These are phyloP conservation scores for Halictus ligatus DNA, from an alignment of 2,888 invertebrate species.

Conservation along the genomic window DNA sequence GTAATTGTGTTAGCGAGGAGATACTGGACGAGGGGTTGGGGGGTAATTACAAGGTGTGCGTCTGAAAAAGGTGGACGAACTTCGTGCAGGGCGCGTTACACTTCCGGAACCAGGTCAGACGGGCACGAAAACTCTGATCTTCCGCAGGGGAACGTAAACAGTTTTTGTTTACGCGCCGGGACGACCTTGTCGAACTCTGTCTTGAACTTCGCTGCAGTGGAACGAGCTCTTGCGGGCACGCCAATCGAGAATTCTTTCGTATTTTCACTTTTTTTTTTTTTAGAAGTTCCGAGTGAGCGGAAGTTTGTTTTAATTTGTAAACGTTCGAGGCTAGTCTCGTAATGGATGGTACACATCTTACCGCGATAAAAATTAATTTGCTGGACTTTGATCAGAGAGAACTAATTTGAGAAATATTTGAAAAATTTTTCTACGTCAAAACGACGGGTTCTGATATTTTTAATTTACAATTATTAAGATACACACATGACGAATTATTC, in stretches of 20 bases:
- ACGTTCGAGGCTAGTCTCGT: neutral
- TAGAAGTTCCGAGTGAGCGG: neutral
- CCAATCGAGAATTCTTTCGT: neutral
- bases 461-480: too few species aligned
- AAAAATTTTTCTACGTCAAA: too few species aligned
- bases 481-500: too few species aligned
- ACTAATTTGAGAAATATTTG: too few species aligned
- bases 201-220: neutral
- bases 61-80: conserved; percentile 3
- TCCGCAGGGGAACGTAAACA: neutral
- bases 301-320: neutral
- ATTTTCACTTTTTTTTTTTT: neutral
- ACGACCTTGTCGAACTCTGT: conserved; percentile 4
- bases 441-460: too few species aligned
- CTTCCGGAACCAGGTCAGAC: conserved; percentile 5
- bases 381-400: neutral
- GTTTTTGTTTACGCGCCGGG: neutral
- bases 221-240: neutral
- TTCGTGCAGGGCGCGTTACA: neutral
- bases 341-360: neutral
- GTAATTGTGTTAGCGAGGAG: neutral
- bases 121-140: conserved; percentile 1
- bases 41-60: neutral
- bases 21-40: neutral
- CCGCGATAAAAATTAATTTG: neutral